Evolutionary conservation across 2,797 vertebrate genomes (phyloP), one percentile per base, ranked within the genome.

Genomic region (Halcyon leucocephala): DNA sequence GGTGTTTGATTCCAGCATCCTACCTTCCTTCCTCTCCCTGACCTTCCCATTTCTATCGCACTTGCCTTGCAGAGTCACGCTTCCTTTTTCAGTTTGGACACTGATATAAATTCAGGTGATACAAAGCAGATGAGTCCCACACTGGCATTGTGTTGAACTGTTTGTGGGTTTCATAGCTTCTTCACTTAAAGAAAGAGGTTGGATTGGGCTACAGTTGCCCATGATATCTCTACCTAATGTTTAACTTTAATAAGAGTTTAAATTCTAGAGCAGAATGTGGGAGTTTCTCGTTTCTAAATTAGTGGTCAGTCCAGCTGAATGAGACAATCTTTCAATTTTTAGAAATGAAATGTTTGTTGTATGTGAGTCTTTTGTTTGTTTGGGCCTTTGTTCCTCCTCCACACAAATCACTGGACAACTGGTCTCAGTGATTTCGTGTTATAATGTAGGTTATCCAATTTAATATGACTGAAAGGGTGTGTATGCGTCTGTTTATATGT

Each of bases 401-500:
- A 14, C 12, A 5, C 8, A 42, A 7, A 52, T 74, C 24, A 22
- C 37, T 41, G 35, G n/a, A 41, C 6, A 69, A 13, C 25, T 46
- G 6, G 14, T 86, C 16, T 81, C 20, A 28, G 64, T 44, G 9
- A 51, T 85, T 77, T 44, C 14, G 4, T 57, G 5, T 39, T 60
- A 15, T n/a, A 7, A 11, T 62, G 16, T 35, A 58, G 4, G 7
- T 41, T 65, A 9, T 58, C 13, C 25, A 48, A 6, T 52, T 87
- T 61, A 86, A 57, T 29, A 85, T 19, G 52, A 52, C 41, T 55
- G 41, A 84, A 89, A 82, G 8, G 25, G 19, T 26, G 25, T 15
- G 4, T 26, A 8, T 41, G 9, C 24, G 15, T 57, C 9, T 65
- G 18, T 44, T 37, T 29, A 6, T 37, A 8, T 1, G 0, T 1